Base-by-base conservation (phyloP, 2,888 invertebrate genomes). In the Cataglyphis cursor region DNA sequence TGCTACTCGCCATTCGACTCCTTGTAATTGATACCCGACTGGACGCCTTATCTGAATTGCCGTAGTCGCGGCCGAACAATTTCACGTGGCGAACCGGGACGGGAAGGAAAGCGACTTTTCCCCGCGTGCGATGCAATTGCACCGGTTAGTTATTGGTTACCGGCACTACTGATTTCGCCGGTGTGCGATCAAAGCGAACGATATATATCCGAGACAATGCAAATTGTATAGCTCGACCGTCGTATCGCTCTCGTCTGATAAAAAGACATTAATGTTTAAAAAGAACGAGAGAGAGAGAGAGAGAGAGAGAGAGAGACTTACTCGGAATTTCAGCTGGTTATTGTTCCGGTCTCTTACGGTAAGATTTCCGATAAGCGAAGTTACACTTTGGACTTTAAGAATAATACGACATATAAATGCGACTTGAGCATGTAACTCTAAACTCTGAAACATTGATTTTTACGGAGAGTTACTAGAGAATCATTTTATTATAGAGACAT, bases 1-100 rank as follows among this genome's bases (percentile, higher is more conserved):
- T 76, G 81, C 83, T 83, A 87, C 86, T 81, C 57, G 83, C 61
- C 86, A 24, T 75, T 88, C 87, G 75, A 31, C n/a, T 81, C 68
- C 64, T 24, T 81, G 88, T 92, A 92, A 92, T 92, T 92, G 91
- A 92, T 91, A 91, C 92, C 41, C 85, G 81, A 82, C 73, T 83
- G 86, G 86, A 90, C 89, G 83, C 83, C 87, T 90, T 91, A 91
- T 91, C 90, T 88, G 87, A 90, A 91, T 88, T 86, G 85, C 89
- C 83, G 15, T 65, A 38, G 85, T 84, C 64, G 82, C 54, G 57
- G 68, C 75, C 83, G 82, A 28, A 83, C 68, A 85, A 85, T 85
- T 83, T 85, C 28, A 83, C 54, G 54, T 54, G 44, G 76, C 54
- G 35, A 24, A 21, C 38, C 75, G 10, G 48, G 31, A 41, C 66